phyloP scores from a whole-genome alignment of 2,113 vertebrate species.

The Montifringilla adamsi region DNA sequence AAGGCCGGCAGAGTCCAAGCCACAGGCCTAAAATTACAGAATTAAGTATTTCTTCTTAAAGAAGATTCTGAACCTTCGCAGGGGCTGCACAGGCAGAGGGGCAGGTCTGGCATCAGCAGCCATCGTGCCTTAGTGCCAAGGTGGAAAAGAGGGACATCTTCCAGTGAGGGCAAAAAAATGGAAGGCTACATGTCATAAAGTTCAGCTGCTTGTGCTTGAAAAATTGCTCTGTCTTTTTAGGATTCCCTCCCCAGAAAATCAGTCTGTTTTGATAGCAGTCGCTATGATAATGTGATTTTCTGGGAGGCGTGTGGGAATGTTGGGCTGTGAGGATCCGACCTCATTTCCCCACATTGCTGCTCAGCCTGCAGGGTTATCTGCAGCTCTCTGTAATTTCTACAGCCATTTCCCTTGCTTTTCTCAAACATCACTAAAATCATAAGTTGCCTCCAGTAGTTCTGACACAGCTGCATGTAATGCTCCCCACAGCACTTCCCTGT shows the following conservation, averaged over 20 bases:
- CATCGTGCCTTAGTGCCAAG: accelerated
- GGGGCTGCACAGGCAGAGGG: not conserved
- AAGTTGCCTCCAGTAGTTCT: not conserved
- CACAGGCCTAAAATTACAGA: not conserved
- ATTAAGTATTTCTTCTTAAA: not conserved
- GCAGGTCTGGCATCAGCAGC: not conserved
- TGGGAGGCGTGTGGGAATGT: accelerated
- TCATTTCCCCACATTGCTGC: not conserved
- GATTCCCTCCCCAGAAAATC: not conserved
- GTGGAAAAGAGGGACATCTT: not conserved
- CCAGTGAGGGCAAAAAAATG: accelerated
- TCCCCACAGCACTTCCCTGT: not conserved
- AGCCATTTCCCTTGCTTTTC: not conserved
- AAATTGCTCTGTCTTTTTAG: not conserved
- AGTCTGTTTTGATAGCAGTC: accelerated
- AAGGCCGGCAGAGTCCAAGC: not conserved
- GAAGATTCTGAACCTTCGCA: not conserved
- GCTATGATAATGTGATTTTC: not conserved
- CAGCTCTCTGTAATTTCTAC: not conserved
- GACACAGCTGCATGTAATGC: not conserved
- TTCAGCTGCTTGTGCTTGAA: not conserved
- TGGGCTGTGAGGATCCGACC: not conserved
- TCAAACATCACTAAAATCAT: not conserved
- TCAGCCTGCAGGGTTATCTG: not conserved
- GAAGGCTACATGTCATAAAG: not conserved